Conservation (phyloP, 2,113 vertebrate genomes). For the Podiceps cristatus region DNA sequence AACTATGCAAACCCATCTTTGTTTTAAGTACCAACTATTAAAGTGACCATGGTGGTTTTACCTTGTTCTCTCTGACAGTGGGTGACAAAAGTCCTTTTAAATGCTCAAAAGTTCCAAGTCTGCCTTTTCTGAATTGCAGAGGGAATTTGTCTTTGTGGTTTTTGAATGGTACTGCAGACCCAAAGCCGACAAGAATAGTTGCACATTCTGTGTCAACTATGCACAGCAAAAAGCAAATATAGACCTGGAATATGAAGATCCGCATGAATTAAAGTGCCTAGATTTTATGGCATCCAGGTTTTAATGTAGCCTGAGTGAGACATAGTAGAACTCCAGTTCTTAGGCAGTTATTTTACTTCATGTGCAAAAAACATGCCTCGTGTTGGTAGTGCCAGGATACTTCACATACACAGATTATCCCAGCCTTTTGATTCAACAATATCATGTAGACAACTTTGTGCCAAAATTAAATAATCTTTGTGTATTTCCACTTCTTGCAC, state of each 20-base stretch:
- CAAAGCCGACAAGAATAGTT: not conserved
- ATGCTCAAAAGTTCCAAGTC: conserved; percentile 3
- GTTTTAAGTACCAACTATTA: conserved; percentile 37
- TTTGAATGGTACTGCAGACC: not conserved
- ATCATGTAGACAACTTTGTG: not conserved
- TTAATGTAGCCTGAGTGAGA: not conserved
- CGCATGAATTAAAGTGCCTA: not conserved
- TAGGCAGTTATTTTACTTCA: not conserved
- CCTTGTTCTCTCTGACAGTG: not conserved
- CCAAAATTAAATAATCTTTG: not conserved
- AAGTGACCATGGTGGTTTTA: conserved; percentile 36
- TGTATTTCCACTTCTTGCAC: not conserved
- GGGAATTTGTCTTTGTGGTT: not conserved
- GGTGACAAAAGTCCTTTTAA: conserved; percentile 52
- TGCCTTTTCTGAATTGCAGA: conserved; percentile 26
- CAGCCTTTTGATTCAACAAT: not conserved
- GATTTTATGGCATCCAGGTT: not conserved
- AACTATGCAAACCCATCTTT: conserved; percentile 7
- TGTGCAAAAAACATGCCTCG: not conserved
- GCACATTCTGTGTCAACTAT: not conserved
- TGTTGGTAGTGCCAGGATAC: not conserved
- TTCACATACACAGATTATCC: not conserved
- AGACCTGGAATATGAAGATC: not conserved
- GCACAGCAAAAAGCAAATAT: not conserved
- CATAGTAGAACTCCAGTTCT: not conserved